phyloP scores from a whole-genome alignment of 2,797 vertebrate genomes.

The Pseudochromis fuscus region DNA sequence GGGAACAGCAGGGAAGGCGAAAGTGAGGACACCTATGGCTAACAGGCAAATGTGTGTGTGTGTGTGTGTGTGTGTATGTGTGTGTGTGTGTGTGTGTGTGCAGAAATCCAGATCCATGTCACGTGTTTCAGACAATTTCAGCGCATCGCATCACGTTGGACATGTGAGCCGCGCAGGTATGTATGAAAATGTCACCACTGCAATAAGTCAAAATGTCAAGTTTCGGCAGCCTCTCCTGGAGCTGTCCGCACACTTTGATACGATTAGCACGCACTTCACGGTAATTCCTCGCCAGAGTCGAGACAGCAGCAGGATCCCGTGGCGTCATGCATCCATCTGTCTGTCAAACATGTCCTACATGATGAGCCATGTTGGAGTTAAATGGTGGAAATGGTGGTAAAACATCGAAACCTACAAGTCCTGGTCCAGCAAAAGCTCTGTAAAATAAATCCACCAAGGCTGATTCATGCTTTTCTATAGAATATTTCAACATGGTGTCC shows the following conservation, averaged over 20 bases:
- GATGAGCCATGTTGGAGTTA: background rate
- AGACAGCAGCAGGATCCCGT: conserved; percentile 14
- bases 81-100: conserved; percentile 13
- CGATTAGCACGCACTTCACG: conserved; percentile 38
- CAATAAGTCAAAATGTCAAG: conserved; percentile 7
- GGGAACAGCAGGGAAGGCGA: conserved; percentile 33
- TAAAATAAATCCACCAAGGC: no score
- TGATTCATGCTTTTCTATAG: no score
- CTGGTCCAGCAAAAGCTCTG: no score
- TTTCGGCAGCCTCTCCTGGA: background rate
- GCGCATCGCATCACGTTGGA: background rate
- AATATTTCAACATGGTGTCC: no score
- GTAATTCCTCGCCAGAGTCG: conserved; percentile 21
- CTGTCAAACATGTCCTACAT: background rate
- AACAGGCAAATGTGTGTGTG: conserved; percentile 46
- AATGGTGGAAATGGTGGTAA: no score
- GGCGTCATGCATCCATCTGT: conserved; percentile 25
- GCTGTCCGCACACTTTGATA: conserved; percentile 20
- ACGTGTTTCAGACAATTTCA: conserved; percentile 15
- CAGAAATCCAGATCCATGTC: conserved; percentile 10
- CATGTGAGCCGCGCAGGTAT: conserved; percentile 6
- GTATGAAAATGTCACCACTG: background rate
- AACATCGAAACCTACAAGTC: no score
- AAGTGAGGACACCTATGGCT: conserved; percentile 61
- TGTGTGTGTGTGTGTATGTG: conserved; percentile 5